A percentile compares a stretch with the other conserved stretches of the same genome.
Evolutionary conservation across 2,113 vertebrate species (phyloP).

Genomic region (Prolemur simus): DNA sequence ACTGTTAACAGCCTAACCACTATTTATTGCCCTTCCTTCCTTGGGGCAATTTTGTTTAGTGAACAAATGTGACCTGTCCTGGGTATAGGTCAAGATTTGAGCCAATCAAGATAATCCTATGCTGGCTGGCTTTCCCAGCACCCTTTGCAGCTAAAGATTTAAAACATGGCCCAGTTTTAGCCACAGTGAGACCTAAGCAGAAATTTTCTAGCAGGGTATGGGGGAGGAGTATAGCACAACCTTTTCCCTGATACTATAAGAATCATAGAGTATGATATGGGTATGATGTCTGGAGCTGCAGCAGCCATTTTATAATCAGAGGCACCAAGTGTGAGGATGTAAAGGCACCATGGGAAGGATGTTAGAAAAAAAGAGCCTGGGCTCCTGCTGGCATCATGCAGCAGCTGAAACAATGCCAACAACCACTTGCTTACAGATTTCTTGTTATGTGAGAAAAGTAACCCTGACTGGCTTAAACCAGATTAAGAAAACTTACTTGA

Average conservation of each 20-base stretch:
- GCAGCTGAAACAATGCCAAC: neutral
- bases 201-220: neutral
- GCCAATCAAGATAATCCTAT: neutral
- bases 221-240: neutral
- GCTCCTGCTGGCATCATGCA: neutral
- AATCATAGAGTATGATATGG: neutral
- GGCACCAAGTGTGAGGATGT: neutral
- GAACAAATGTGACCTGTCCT: neutral
- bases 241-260: neutral
- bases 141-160: slow-evolving; percentile 8
- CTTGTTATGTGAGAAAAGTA: neutral
- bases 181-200: neutral
- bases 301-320: neutral
- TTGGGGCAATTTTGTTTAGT: neutral
- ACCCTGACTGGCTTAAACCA: neutral
- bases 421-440: neutral
- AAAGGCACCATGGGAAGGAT: neutral
- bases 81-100: neutral
- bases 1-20: neutral
- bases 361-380: neutral
- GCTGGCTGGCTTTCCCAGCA: neutral
- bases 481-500: neutral
- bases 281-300: neutral
- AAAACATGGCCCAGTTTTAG: neutral
- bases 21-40: neutral